These are phyloP conservation scores for Merodon equestris DNA, from an alignment of 2,888 invertebrate genomes.

Conservation along the genomic window DNA sequence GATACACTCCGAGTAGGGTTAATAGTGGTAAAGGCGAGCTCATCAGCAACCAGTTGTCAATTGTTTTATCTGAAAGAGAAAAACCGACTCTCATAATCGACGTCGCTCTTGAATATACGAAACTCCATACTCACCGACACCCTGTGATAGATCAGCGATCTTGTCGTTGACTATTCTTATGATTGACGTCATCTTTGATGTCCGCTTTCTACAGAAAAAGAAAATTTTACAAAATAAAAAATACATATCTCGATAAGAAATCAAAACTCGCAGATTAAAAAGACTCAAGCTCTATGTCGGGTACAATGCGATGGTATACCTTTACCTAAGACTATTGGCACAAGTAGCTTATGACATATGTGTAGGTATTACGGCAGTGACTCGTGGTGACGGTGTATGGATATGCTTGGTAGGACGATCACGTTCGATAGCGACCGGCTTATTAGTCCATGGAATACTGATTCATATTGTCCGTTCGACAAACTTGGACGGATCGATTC, in stretches of 20 bases:
- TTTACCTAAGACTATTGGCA: slow-evolving; percentile 23
- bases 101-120: background rate
- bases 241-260: too few relatives aligned
- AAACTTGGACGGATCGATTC: slow-evolving; percentile 26
- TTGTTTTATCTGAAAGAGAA: slow-evolving; percentile 83
- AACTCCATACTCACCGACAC: slow-evolving; percentile 74
- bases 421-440: slow-evolving; percentile 48
- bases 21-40: slow-evolving; percentile 86
- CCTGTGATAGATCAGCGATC: slow-evolving; percentile 75
- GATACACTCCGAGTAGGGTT: slow-evolving; percentile 83
- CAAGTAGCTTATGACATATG: background rate
- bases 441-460: slow-evolving; percentile 13
- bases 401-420: slow-evolving; percentile 21
- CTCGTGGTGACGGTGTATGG: slow-evolving; percentile 14
- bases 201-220: slow-evolving; percentile 8
- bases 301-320: slow-evolving; percentile 24
- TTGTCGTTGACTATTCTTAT: slow-evolving; percentile 76
- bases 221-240: slow-evolving; percentile 9
- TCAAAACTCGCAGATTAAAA: background rate
- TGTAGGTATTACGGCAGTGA: background rate
- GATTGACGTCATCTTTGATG: slow-evolving; percentile 73
- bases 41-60: slow-evolving; percentile 89
- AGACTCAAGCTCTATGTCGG: slow-evolving; percentile 2
- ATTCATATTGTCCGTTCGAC: too few relatives aligned
- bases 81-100: background rate